phyloP scores from a whole-genome alignment of 2,888 invertebrate genomes.

The Cryptosula pallasiana region DNA sequence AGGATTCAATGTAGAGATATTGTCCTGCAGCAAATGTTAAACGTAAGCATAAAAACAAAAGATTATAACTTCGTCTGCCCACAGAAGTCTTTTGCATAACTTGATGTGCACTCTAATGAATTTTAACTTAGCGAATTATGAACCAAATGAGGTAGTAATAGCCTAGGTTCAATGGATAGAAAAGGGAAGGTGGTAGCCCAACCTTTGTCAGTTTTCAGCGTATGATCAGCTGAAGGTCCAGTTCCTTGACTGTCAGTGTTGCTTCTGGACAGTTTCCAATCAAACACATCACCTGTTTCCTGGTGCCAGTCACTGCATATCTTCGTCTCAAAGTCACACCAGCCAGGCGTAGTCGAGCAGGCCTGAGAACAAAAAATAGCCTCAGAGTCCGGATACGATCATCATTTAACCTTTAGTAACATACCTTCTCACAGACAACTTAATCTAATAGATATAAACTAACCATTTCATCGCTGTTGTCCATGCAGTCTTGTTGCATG shows the following conservation, averaged over 20 bases:
- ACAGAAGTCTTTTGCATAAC: no score
- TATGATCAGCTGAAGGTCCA: conserved; percentile 33
- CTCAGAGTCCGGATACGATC: no score
- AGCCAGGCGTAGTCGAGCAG: background rate
- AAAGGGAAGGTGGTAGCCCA: conserved; percentile 25
- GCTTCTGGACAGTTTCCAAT: conserved; percentile 36
- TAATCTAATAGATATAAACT: no score
- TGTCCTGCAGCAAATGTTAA: no score
- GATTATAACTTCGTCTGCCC: no score
- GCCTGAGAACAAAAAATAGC: conserved; percentile 7
- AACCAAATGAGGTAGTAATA: no score
- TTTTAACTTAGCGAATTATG: no score
- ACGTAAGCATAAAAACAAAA: no score
- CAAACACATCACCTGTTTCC: conserved; percentile 37
- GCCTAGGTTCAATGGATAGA: background rate
- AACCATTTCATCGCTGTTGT: conserved; percentile 36
- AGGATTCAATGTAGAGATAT: conserved; percentile 31
- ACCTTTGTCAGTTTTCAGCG: conserved; percentile 29
- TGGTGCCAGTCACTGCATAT: conserved; percentile 36
- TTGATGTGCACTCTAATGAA: no score
- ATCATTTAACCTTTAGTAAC: no score
- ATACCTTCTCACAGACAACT: no score
- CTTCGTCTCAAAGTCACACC: conserved; percentile 37
- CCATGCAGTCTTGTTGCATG: conserved; percentile 43
- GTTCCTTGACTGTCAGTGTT: conserved; percentile 33